Evolutionary conservation across 2,113 vertebrate species (phyloP).

Genomic region (Gracilinanus agilis): DNA sequence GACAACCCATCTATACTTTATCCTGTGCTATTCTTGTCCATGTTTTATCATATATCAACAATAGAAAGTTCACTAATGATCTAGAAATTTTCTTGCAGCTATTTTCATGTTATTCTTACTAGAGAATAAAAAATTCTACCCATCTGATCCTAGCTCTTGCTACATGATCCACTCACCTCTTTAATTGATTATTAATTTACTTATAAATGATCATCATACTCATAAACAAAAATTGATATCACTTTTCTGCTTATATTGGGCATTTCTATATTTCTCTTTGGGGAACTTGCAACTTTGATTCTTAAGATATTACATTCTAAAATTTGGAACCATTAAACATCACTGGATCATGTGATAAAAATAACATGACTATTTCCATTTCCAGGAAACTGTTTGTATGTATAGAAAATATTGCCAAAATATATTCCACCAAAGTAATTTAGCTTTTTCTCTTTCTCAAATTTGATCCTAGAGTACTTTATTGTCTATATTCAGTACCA

Average conservation of each 20-base stretch:
- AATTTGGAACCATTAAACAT: not conserved
- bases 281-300: not conserved
- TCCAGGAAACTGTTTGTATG: not conserved
- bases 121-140: not conserved
- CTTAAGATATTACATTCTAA: not conserved
- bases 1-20: not conserved
- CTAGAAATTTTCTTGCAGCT: not conserved
- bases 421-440: not conserved
- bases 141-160: not conserved
- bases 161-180: not conserved
- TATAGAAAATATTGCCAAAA: not conserved
- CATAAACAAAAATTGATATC: not conserved
- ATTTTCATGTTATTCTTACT: not conserved
- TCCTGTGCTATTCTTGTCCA: not conserved
- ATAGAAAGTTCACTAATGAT: not conserved
- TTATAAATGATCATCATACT: too few species aligned
- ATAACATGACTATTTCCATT: not conserved
- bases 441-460: not conserved
- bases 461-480: not conserved
- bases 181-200: not conserved
- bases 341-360: not conserved
- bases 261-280: not conserved
- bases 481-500: not conserved
- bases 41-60: not conserved
- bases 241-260: not conserved